These are phyloP conservation scores for Drosophila tsacasi DNA, from an alignment of 1,140 invertebrate genomes.

Conservation along the genomic window DNA sequence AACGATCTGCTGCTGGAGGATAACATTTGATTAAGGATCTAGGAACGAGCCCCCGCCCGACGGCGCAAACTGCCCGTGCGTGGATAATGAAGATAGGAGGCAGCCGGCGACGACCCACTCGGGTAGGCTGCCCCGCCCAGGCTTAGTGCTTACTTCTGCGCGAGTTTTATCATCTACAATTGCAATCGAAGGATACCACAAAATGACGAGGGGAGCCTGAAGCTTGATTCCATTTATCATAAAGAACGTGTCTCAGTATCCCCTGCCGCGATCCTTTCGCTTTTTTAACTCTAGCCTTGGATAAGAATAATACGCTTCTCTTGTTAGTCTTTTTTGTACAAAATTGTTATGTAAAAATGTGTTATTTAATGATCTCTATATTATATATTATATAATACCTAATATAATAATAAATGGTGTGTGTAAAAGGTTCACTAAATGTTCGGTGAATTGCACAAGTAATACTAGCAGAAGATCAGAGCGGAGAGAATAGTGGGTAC, in stretches of 20 bases:
- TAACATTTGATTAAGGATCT: constrained; percentile 86
- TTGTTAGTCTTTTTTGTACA: constrained; percentile 75
- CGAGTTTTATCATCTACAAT: constrained; percentile 47
- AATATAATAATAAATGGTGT: constrained; percentile 67
- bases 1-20: constrained; percentile 90
- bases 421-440: constrained; percentile 70
- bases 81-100: constrained; percentile 73
- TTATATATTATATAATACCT: constrained; percentile 64
- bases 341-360: constrained; percentile 76
- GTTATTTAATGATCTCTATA: constrained; percentile 71
- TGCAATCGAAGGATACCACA: constrained; percentile 18
- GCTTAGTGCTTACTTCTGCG: constrained; percentile 54
- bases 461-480: constrained; percentile 66
- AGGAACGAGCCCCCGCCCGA: constrained; percentile 74
- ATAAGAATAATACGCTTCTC: constrained; percentile 67
- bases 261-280: constrained; percentile 26
- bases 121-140: constrained; percentile 52
- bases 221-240: neutral
- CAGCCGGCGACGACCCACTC: constrained; percentile 37
- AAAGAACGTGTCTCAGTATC: neutral
- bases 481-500: constrained; percentile 52
- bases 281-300: constrained; percentile 51
- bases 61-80: constrained; percentile 75
- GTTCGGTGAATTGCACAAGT: constrained; percentile 65
- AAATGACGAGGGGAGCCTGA: neutral